These are phyloP conservation scores for Potamarius usumacintae DNA, from an alignment of 2,113 vertebrate genomes.

Conservation along the genomic window DNA sequence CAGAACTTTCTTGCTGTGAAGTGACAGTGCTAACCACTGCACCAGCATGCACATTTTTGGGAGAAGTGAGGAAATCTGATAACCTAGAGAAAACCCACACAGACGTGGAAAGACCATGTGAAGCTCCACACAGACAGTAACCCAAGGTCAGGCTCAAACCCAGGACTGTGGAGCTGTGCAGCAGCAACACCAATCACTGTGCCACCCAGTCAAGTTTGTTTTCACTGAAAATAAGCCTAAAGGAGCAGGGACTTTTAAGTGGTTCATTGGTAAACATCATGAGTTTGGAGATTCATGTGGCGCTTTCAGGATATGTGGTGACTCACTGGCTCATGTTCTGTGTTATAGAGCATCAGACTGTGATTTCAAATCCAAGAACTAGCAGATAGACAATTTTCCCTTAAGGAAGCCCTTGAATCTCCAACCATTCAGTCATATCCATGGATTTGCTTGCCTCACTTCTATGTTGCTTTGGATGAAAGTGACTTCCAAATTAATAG, in stretches of 20 bases:
- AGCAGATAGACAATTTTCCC: neutral
- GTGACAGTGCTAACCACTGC: neutral
- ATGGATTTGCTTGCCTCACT: neutral
- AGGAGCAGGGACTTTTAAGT: neutral
- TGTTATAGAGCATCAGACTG: neutral
- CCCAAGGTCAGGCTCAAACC: neutral
- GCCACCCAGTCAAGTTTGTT: neutral
- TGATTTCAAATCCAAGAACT: neutral
- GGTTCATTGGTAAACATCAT: neutral
- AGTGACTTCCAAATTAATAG: neutral
- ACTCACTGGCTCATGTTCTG: neutral
- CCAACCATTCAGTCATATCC: neutral
- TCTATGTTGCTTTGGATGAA: neutral
- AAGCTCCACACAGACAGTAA: neutral
- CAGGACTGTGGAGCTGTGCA: neutral
- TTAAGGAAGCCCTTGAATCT: neutral
- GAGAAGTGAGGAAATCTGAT: neutral
- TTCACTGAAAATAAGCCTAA: neutral
- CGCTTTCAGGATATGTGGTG: neutral
- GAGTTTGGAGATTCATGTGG: neutral
- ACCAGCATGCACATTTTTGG: neutral
- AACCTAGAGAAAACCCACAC: neutral
- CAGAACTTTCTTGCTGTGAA: too few species aligned
- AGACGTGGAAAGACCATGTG: neutral
- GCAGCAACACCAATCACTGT: neutral